phyloP scores from a whole-genome alignment of 1,140 invertebrate genomes.

The Thaumatotibia leucotreta region DNA sequence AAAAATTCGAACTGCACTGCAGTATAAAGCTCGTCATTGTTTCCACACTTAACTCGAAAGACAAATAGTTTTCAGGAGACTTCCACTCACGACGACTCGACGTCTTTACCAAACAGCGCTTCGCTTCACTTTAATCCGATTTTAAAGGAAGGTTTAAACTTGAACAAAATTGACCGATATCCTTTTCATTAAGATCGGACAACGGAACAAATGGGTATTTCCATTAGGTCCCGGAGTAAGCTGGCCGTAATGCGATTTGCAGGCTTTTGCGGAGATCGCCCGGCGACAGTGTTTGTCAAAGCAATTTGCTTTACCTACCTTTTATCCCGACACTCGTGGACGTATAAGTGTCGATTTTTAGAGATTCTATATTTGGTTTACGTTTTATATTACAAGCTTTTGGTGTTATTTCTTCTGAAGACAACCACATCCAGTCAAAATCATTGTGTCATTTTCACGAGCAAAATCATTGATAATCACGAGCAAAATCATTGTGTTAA shows the following conservation, averaged over 20 bases:
- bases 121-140: background rate
- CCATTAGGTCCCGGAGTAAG: slow-evolving; percentile 12
- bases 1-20: background rate
- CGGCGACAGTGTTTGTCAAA: slow-evolving; percentile 7
- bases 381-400: too few species aligned
- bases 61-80: background rate
- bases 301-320: slow-evolving; percentile 12
- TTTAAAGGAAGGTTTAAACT: slow-evolving; percentile 12
- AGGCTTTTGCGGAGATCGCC: slow-evolving; percentile 15
- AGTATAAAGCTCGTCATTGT: background rate
- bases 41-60: background rate
- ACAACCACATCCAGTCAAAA: too few species aligned
- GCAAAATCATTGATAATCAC: too few species aligned
- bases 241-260: slow-evolving; percentile 15
- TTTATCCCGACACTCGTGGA: slow-evolving; percentile 10
- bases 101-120: slow-evolving; percentile 3
- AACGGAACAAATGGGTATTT: slow-evolving; percentile 14
- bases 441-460: too few species aligned
- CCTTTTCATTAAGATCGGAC: slow-evolving; percentile 16
- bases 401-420: too few species aligned
- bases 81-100: background rate
- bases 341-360: background rate
- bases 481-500: too few species aligned
- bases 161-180: slow-evolving; percentile 13
- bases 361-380: background rate